These are phyloP conservation scores for Sterna hirundo DNA, from an alignment of 2,113 vertebrate species.

Conservation along the genomic window DNA sequence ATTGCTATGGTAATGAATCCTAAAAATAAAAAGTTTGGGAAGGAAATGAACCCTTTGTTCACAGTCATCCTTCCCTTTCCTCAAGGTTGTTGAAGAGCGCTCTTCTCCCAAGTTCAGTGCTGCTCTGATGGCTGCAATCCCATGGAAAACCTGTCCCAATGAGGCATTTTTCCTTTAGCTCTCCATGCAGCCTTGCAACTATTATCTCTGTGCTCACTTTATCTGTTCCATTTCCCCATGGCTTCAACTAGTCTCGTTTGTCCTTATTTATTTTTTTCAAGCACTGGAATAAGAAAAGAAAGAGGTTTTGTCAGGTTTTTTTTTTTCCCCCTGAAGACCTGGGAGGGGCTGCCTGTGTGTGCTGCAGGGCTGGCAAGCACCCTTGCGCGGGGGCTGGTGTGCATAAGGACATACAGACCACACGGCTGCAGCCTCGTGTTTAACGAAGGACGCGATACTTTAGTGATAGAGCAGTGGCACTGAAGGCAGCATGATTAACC, in stretches of 20 bases:
- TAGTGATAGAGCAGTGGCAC: background rate
- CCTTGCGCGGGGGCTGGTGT: accelerated
- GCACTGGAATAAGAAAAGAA: background rate
- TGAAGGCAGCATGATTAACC: background rate
- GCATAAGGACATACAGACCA: background rate
- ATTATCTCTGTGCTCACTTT: background rate
- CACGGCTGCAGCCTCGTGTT: accelerated
- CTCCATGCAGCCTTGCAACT: background rate
- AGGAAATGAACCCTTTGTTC: background rate
- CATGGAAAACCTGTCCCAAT: background rate
- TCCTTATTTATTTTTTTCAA: background rate
- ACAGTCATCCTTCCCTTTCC: background rate
- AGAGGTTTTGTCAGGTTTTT: background rate
- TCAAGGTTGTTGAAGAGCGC: background rate
- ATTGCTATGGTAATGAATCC: background rate
- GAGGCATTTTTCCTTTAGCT: background rate
- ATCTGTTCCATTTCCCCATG: background rate
- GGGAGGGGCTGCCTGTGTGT: background rate
- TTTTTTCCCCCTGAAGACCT: background rate
- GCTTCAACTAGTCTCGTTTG: background rate
- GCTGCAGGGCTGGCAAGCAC: background rate
- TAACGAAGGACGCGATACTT: background rate
- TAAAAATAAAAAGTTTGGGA: background rate
- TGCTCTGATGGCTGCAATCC: background rate
- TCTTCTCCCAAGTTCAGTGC: background rate